Conservation (phyloP, 2,113 vertebrate genomes). For the Tricholaema leucomelas region DNA sequence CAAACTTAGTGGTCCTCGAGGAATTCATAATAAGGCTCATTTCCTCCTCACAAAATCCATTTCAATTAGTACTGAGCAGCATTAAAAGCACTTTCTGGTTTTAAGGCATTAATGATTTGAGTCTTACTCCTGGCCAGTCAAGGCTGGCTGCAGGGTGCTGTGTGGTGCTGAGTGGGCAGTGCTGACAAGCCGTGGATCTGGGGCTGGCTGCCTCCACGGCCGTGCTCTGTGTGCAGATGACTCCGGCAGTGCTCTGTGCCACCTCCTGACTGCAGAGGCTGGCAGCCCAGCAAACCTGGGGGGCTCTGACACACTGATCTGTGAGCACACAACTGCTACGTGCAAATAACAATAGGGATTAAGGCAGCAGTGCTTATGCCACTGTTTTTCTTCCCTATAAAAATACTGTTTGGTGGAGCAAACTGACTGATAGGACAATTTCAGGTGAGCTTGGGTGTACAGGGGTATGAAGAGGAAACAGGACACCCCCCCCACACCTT, state of each 20-base stretch:
- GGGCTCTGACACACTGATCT: background rate
- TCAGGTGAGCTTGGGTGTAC: background rate
- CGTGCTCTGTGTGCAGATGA: background rate
- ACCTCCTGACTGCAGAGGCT: background rate
- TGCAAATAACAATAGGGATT: background rate
- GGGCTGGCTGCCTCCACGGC: background rate
- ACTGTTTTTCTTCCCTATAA: background rate
- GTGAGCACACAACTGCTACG: fast-evolving
- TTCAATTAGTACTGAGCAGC: conserved; percentile 42
- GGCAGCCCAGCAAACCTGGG: background rate
- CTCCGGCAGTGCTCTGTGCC: background rate
- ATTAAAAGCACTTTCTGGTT: conserved; percentile 38
- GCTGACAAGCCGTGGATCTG: background rate
- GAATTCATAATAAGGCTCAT: conserved; percentile 46
- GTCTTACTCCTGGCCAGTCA: background rate
- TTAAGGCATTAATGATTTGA: conserved; percentile 8
- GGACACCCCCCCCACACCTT: background rate
- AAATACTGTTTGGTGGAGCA: background rate
- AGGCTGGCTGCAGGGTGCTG: background rate
- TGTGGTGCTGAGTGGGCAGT: background rate
- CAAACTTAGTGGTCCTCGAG: background rate
- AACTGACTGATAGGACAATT: background rate
- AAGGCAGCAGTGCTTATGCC: background rate
- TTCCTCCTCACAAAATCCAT: conserved; percentile 21
- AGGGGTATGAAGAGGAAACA: background rate